Evolutionary conservation across 1,140 invertebrate species (phyloP).

Genomic region (Cotesia typhae): DNA sequence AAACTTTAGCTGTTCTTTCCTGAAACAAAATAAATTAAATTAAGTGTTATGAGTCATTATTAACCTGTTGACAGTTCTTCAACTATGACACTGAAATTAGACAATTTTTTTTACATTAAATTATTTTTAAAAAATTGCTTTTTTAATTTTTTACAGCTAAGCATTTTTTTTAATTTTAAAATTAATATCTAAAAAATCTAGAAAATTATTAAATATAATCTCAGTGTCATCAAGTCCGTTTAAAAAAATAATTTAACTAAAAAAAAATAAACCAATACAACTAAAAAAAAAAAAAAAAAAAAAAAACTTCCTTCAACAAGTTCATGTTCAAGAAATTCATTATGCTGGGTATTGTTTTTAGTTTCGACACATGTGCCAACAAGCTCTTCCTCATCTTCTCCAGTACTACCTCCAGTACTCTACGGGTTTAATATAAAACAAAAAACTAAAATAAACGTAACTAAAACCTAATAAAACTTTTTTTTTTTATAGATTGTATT

Average conservation of each 20-base stretch:
- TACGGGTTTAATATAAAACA: constrained; percentile 45
- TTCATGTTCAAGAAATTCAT: constrained; percentile 65
- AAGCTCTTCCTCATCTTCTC: constrained; percentile 70
- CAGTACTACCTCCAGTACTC: constrained; percentile 74
- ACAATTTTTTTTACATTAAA: too few species aligned
- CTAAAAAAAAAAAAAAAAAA: constrained; percentile 34
- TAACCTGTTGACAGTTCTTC: too few species aligned
- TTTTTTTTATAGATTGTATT: too few species aligned
- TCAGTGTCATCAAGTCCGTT: not conserved
- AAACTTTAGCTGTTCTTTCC: constrained; percentile 54
- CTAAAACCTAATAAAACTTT: not conserved
- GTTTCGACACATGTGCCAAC: constrained; percentile 59
- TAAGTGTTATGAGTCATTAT: too few species aligned
- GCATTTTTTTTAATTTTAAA: too few species aligned
- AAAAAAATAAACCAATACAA: constrained; percentile 19
- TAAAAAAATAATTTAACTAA: constrained; percentile 26
- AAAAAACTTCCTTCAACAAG: constrained; percentile 56
- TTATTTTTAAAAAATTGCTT: too few species aligned
- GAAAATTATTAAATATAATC: not conserved
- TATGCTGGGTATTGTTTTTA: constrained; percentile 67
- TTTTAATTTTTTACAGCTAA: too few species aligned
- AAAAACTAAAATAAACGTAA: not conserved
- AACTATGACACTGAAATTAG: too few species aligned
- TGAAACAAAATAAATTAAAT: constrained; percentile 43
- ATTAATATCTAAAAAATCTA: too few species aligned